Base-by-base conservation (phyloP, 2,113 vertebrate species). In the Dendrocopos noguchii region DNA sequence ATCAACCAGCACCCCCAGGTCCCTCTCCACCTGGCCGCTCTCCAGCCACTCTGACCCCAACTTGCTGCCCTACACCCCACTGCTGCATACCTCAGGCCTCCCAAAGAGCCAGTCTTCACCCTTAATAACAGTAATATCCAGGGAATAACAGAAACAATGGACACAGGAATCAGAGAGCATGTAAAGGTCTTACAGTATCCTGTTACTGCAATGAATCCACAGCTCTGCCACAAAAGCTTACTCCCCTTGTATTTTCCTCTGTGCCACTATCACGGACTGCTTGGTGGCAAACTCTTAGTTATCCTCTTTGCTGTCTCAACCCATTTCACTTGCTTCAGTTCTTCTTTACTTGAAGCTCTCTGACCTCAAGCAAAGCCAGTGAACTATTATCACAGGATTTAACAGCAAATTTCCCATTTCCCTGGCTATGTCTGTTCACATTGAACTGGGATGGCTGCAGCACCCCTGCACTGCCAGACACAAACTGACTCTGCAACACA, bases 401-500 rank as follows among this genome's bases (percentile, higher is more conserved):
- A 56, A 63, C 20, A 16, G 19, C 24, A 52, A 34, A 39, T 53
- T 80, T 88, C 52, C 53, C 24, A 0, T 65, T 68, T 55, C 64
- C 61, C 25, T 34, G 33, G 9, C 9, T 0, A 1, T 8, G 10
- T 24, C 34, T 66, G 27, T 63, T 57, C 29, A 18, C 3, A 0
- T 20, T 53, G 29, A 77, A 19, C 25, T 0, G 0, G 46, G 42
- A 25, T 55, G 33, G 29, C n/a, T 83, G 28, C 1, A 1, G 13
- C 28, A 28, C 6, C 25, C 11, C 39, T 6, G 3, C 3, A 13
- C 52, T 93, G 19, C 55, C 1, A 0, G 15, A 21, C 64, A 79
- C 36, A 52, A 57, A 15, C 25, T 80, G 42, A 78, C 86, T 68
- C 86, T 68, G 21, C 47, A 84, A 25, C 0, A 2, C 42, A 47